Evolutionary conservation across 1,140 invertebrate species (phyloP), one percentile per base, ranked within the genome.

Genomic region (Galleria mellonella): DNA sequence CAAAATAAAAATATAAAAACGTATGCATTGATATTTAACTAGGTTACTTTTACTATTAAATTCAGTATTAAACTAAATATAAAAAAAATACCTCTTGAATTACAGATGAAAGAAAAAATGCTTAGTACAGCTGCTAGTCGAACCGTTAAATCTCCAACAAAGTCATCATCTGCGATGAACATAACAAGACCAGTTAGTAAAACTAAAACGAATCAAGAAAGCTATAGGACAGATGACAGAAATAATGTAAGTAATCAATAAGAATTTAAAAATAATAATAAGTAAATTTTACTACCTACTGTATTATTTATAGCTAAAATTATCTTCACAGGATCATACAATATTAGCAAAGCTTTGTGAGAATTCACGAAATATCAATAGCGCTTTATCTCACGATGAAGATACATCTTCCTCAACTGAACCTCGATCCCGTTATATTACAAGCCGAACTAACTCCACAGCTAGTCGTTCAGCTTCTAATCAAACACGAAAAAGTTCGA

Each of bases 31-130:
- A 23, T 3, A 23, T 3, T 23, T 23, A 6, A 23, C 17, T 2
- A 23, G 2, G 17, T 23, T 23, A 23, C 17, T 23, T 23, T 3
- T 23, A 23, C 17, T 23, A n/a, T n/a, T n/a, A n/a, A n/a, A n/a
- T n/a, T n/a, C n/a, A n/a, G n/a, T n/a, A n/a, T 4, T 29, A 9
- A 11, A 4, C 2, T 40, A 15, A 11, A 1, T 23, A 5, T 33
- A 6, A 23, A 23, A 23, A 23, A 3, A 23, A 3, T 3, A 23
- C 17, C 6, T 23, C 6, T 23, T 3, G 6, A 23, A 13, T 60
- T 66, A 9, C 42, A 82, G 78, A 82, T 83, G 66, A 83, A 85
- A 58, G 77, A 82, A 38, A 79, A 77, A 32, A 72, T 85, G 75
- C 41, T 82, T 0, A 76, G 68, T 15, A 73, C 73, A 17, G 74